These are phyloP conservation scores for Rhinoraja longicauda DNA, from an alignment of 2,797 vertebrate species.

Conservation along the genomic window DNA sequence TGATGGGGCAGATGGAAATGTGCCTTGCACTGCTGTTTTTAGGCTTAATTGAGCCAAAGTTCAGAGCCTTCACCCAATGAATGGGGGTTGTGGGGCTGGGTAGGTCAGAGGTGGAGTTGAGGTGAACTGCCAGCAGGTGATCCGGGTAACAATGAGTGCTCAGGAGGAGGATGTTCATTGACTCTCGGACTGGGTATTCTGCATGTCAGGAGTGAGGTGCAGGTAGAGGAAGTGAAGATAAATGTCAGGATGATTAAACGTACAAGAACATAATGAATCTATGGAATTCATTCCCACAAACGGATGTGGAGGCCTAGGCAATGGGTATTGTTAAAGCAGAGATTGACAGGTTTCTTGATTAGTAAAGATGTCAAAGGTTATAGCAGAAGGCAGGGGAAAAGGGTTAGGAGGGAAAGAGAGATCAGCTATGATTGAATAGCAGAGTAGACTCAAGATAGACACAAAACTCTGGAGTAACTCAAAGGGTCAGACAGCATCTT, in stretches of 20 bases:
- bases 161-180: background rate
- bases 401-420: too few species aligned
- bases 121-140: background rate
- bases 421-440: too few species aligned
- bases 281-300: too few species aligned
- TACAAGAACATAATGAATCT: background rate
- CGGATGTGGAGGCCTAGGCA: too few species aligned
- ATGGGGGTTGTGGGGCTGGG: background rate
- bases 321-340: too few species aligned
- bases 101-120: background rate
- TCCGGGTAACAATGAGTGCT: background rate
- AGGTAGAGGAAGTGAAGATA: background rate
- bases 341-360: too few species aligned
- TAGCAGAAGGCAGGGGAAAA: too few species aligned
- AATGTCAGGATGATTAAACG: background rate
- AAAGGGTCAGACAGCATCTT: too few species aligned
- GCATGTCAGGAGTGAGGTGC: background rate
- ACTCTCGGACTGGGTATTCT: background rate
- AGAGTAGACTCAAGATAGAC: too few species aligned
- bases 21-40: background rate
- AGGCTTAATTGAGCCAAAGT: background rate
- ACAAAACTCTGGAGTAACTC: too few species aligned
- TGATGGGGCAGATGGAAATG: too few species aligned
- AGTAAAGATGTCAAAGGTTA: too few species aligned
- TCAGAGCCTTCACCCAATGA: background rate